phyloP scores from a whole-genome alignment of 2,888 invertebrate species.

The Xiphydria camelus region DNA sequence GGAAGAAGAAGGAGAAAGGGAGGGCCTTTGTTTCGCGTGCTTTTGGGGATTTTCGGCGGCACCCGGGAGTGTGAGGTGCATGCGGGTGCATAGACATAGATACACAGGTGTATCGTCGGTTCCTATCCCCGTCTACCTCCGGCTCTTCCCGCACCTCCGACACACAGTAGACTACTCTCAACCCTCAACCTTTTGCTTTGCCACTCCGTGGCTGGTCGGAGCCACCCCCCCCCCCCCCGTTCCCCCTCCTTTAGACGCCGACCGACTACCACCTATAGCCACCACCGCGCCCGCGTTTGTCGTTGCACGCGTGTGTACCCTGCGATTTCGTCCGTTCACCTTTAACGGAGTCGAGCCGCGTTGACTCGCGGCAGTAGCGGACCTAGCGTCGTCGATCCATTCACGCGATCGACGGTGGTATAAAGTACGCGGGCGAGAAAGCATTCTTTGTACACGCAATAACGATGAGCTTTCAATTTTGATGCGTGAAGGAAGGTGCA shows the following conservation, averaged over 20 bases:
- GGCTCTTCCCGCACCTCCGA: slow-evolving; percentile 10
- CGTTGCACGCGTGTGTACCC: slow-evolving; percentile 36
- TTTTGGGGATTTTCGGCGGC: slow-evolving; percentile 47
- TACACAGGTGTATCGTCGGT: slow-evolving; percentile 40
- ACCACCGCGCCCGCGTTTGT: slow-evolving; percentile 16
- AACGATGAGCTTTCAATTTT: no score
- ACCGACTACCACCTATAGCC: no score
- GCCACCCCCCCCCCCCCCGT: background rate
- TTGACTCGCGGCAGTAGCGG: background rate
- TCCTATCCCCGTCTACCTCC: slow-evolving; percentile 28
- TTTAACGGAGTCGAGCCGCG: slow-evolving; percentile 35
- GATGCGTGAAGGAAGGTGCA: no score
- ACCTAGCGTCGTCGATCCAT: background rate
- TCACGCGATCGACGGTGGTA: no score
- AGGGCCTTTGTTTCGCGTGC: slow-evolving; percentile 43
- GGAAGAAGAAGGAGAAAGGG: background rate
- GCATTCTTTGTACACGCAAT: no score
- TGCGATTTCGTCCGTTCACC: slow-evolving; percentile 39
- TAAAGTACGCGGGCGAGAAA: no score
- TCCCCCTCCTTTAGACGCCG: no score
- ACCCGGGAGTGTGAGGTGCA: slow-evolving; percentile 34
- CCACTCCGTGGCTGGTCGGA: slow-evolving; percentile 1
- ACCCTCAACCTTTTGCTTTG: slow-evolving; percentile 8
- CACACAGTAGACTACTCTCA: slow-evolving; percentile 7
- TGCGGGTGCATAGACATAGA: slow-evolving; percentile 32